phyloP scores from a whole-genome alignment of 2,888 invertebrate species.

The Allygus modestus region DNA sequence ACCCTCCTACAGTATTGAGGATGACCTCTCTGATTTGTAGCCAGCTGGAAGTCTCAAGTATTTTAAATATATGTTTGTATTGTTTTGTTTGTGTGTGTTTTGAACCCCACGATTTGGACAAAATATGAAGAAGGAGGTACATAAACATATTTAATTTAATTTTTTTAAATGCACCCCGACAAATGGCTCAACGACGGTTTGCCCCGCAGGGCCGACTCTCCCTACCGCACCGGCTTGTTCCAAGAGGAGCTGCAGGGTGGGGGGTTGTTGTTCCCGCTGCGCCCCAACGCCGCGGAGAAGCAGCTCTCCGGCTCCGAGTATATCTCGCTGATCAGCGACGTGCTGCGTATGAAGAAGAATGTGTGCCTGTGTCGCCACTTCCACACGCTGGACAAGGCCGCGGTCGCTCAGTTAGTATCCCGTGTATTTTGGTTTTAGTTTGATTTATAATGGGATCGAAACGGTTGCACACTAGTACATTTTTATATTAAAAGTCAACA shows the following conservation, averaged over 20 bases:
- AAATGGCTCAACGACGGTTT: neutral
- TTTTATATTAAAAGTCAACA: too few species aligned
- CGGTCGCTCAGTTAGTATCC: conserved; percentile 81
- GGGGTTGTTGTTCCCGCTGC: conserved; percentile 77
- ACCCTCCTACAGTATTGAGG: too few species aligned
- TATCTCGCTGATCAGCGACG: conserved; percentile 91
- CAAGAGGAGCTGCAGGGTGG: conserved; percentile 54
- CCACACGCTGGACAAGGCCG: conserved; percentile 87
- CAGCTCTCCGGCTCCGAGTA: conserved; percentile 80
- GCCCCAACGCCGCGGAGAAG: conserved; percentile 75
- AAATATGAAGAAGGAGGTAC: too few species aligned
- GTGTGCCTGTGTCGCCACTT: conserved; percentile 96
- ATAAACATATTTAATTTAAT: too few species aligned
- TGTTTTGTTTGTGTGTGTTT: too few species aligned
- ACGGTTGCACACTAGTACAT: conserved; percentile 21
- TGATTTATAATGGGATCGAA: too few species aligned
- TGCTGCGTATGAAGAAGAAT: conserved; percentile 95
- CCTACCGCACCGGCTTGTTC: conserved; percentile 53
- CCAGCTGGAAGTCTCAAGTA: too few species aligned
- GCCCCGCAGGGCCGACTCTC: conserved; percentile 47
- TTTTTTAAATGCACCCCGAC: too few species aligned
- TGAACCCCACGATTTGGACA: too few species aligned
- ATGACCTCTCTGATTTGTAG: too few species aligned
- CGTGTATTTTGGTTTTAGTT: too few species aligned
- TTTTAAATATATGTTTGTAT: too few species aligned